Evolutionary conservation across 2,888 invertebrate species (phyloP).

Genomic region (Drosophila macrospina): DNA sequence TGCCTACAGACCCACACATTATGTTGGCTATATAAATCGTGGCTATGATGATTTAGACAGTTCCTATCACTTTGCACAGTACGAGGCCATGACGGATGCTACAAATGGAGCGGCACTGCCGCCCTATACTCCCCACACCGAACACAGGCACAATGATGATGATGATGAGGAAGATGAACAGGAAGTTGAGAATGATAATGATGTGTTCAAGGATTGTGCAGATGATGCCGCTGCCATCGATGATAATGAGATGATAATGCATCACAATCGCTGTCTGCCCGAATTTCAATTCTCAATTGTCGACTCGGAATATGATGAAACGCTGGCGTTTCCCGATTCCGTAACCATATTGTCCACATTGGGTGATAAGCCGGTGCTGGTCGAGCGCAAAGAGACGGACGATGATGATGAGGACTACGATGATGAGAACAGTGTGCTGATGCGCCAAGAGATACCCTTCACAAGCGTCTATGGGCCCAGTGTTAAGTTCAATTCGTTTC

Average conservation of each 20-base stretch:
- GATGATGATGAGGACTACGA: slow-evolving; percentile 79
- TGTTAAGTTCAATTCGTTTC: slow-evolving; percentile 90
- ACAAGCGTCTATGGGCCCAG: slow-evolving; percentile 89
- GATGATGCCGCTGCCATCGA: slow-evolving; percentile 50
- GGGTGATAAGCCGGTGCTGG: slow-evolving; percentile 86
- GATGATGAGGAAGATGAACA: slow-evolving; percentile 22
- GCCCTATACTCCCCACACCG: slow-evolving; percentile 38
- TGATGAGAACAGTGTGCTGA: slow-evolving; percentile 59
- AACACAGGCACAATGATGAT: background rate
- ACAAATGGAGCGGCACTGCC: slow-evolving; percentile 40
- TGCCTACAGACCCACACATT: slow-evolving; percentile 63
- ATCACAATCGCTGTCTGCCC: slow-evolving; percentile 85
- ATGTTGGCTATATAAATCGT: slow-evolving; percentile 66
- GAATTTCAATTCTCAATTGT: slow-evolving; percentile 87
- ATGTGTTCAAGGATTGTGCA: slow-evolving; percentile 55
- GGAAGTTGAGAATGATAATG: slow-evolving; percentile 30
- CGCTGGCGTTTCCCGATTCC: slow-evolving; percentile 91
- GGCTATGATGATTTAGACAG: slow-evolving; percentile 79
- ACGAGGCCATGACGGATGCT: slow-evolving; percentile 69
- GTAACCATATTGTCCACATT: slow-evolving; percentile 88
- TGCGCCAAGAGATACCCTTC: slow-evolving; percentile 87
- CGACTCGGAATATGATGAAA: slow-evolving; percentile 93
- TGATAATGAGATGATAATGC: slow-evolving; percentile 34
- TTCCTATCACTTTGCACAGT: slow-evolving; percentile 69
- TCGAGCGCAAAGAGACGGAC: slow-evolving; percentile 85